A percentile compares a stretch with the other conserved stretches of the same genome.
Conservation (phyloP, 2,888 invertebrate genomes). For the Chloromyia formosa region DNA sequence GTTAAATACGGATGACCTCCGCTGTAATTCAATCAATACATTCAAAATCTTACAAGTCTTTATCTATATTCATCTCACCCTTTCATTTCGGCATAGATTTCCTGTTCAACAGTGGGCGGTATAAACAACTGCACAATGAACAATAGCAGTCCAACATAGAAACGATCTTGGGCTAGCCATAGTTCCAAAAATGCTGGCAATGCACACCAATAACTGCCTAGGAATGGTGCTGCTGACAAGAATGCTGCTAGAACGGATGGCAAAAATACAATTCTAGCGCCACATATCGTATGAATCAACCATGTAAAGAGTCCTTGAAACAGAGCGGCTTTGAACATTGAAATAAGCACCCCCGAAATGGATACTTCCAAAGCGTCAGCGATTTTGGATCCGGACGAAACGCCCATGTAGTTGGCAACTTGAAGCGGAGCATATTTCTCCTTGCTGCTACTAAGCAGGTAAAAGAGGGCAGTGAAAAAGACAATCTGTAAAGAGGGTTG, state of each 20-base stretch:
- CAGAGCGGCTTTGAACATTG: slow-evolving; percentile 94
- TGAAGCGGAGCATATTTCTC: slow-evolving; percentile 93
- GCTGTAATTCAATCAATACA: slow-evolving; percentile 65
- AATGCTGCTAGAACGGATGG: slow-evolving; percentile 89
- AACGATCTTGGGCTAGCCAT: slow-evolving; percentile 90
- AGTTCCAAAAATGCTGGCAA: slow-evolving; percentile 94
- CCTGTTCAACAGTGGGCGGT: slow-evolving; percentile 93
- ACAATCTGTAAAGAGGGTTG: slow-evolving; percentile 75
- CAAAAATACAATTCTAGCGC: slow-evolving; percentile 92
- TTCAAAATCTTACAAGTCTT: too few relatives aligned
- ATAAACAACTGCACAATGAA: slow-evolving; percentile 83
- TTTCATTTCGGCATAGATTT: slow-evolving; percentile 97
- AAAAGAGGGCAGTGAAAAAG: slow-evolving; percentile 96
- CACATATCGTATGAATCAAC: slow-evolving; percentile 95
- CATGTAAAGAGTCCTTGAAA: slow-evolving; percentile 99
- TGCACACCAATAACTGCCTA: slow-evolving; percentile 96
- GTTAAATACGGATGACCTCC: slow-evolving; percentile 97
- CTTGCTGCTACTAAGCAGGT: slow-evolving; percentile 87
- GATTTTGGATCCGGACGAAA: slow-evolving; percentile 79
- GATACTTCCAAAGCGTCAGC: slow-evolving; percentile 87
- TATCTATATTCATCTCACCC: slow-evolving; percentile 76
- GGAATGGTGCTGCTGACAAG: slow-evolving; percentile 93
- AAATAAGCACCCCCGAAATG: slow-evolving; percentile 93
- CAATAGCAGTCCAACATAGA: slow-evolving; percentile 81
- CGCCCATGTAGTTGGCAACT: slow-evolving; percentile 82